phyloP scores from a whole-genome alignment of 2,113 vertebrate genomes.

The Mus musculus region DNA sequence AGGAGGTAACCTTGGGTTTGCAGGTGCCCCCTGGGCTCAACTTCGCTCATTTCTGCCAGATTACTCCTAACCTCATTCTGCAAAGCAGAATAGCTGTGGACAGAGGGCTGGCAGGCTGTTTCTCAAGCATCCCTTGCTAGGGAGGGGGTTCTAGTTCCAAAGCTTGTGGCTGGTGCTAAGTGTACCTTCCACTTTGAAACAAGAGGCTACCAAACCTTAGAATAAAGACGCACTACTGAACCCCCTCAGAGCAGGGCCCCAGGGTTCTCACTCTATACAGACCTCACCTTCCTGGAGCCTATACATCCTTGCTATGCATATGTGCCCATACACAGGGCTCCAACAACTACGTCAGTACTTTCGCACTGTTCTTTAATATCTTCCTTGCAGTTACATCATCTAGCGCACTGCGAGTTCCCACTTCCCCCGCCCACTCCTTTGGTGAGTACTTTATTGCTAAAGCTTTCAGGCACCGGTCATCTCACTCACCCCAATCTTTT shows the following conservation, averaged over 20 bases:
- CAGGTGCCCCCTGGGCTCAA: not conserved
- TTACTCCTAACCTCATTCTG: not conserved
- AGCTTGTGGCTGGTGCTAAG: not conserved
- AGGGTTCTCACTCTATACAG: not conserved
- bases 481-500: slow-evolving; percentile 96
- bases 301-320: not conserved
- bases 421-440: not conserved
- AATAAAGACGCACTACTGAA: not conserved
- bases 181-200: not conserved
- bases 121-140: too few relatives aligned
- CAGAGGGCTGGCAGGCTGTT: not conserved
- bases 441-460: not conserved
- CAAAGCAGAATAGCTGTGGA: not conserved
- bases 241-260: too few relatives aligned
- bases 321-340: not conserved
- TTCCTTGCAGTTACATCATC: not conserved
- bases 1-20: not conserved
- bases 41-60: not conserved
- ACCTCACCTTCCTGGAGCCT: not conserved
- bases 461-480: not conserved
- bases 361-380: not conserved
- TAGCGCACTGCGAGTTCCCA: not conserved
- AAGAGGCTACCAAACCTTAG: not conserved
- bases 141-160: not conserved
- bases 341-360: not conserved